These are phyloP conservation scores for Leptinotarsa texana DNA, from an alignment of 1,140 invertebrate species.

Conservation along the genomic window DNA sequence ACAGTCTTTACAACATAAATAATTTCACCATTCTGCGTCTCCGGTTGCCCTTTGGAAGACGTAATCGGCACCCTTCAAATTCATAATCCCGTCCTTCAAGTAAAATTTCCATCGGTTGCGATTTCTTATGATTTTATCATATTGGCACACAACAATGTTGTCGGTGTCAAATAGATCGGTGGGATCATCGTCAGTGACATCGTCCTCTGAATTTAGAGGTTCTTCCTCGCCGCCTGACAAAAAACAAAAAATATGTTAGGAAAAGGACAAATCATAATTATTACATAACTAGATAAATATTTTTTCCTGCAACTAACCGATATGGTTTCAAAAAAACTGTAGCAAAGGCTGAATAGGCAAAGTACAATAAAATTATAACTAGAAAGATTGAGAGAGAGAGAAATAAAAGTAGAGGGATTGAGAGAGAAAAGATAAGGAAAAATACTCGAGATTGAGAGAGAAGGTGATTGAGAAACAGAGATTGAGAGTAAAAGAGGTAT, in stretches of 20 bases:
- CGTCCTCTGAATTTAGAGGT: constrained; percentile 93
- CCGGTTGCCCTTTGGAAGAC: constrained; percentile 98
- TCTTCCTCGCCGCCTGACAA: constrained; percentile 75
- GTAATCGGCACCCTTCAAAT: constrained; percentile 95
- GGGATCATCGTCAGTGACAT: constrained; percentile 96
- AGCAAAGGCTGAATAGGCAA: no score
- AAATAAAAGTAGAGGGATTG: no score
- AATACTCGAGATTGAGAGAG: no score
- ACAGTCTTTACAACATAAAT: background rate
- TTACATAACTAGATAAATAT: no score
- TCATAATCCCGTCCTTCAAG: constrained; percentile 99
- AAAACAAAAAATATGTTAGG: background rate
- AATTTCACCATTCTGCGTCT: constrained; percentile 92
- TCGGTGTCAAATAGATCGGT: constrained; percentile 95
- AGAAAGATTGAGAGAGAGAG: no score
- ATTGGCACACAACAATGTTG: constrained; percentile 99
- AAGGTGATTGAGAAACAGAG: no score
- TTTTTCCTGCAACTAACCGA: no score
- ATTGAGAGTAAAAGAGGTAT: no score
- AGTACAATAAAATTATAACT: no score
- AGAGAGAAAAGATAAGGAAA: no score
- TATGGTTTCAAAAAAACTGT: no score
- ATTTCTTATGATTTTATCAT: constrained; percentile 98
- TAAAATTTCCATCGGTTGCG: constrained; percentile 99
- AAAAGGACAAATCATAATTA: no score